Evolutionary conservation across 2,113 vertebrate genomes (phyloP), one percentile per base, ranked within the genome.

Genomic region (Peromyscus maniculatus): DNA sequence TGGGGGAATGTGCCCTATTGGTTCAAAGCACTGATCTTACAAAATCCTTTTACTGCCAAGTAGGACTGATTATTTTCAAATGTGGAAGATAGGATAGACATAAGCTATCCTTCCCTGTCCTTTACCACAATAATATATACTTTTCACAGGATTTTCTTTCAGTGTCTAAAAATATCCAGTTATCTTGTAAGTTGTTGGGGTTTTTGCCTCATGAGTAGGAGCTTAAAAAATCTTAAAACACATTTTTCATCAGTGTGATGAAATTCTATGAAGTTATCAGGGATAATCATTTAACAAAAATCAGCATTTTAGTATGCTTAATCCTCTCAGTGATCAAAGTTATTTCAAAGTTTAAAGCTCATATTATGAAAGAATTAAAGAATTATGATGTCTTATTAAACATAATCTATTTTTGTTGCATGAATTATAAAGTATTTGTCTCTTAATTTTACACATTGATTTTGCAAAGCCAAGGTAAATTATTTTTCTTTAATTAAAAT

Each of bases 1-100:
- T 71, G 62, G 95, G 89, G 95, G 67, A 98, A 98, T 97, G 89
- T 89, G 87, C 24, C 67, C 77, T 96, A 89, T 96, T 97, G 93
- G 96, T 95, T 98, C 97, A 96, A 72, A 95, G 86, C 19, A 33
- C 57, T 93, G 72, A 64, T 93, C 95, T 97, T 64, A 77, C 96
- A 96, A 97, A 97, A 84, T 79, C 90, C 55, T 88, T 97, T 78
- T 94, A n/a, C 69, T 96, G 3, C 96, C 95, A 92, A 89, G 55
- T 94, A 97, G 57, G 52, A 96, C n/a, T 97, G 95, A 97, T 98
- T 95, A 95, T 97, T 98, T 97, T 97, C 91, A 98, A 98, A 98
- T n/a, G 15, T 36, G 24, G 16, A 59, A 94, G 87, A 95, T 6
- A 95, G 43, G 33, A 31, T 22, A 96, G 57, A 84, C 5, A 91